These are phyloP conservation scores for Cladorhizidae sp. DNA, from an alignment of 37 sponge, comb jelly and placozoan species.

Conservation along the genomic window DNA sequence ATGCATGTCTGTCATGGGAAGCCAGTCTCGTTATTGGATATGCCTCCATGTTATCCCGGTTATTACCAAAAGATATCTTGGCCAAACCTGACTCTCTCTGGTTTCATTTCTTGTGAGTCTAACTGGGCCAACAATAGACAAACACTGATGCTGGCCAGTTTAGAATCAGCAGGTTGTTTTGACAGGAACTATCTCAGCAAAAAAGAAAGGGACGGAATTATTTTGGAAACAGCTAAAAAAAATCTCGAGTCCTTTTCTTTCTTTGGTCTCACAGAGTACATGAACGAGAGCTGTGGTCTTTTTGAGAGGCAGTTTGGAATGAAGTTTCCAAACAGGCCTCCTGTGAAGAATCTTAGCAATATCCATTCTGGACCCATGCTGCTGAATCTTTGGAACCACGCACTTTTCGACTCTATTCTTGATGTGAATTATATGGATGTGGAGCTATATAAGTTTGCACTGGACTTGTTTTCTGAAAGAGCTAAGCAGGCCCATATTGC, in stretches of 20 bases:
- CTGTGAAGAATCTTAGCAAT: conserved; percentile 21
- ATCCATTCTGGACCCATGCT: conserved; percentile 44
- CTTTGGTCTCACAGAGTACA: conserved; percentile 83
- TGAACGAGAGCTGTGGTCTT: conserved; percentile 51
- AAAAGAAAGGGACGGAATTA: conserved; percentile 18
- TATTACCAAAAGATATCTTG: conserved; percentile 53
- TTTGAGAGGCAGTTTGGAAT: conserved; percentile 80
- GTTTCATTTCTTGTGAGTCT: conserved; percentile 70
- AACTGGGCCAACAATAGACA: conserved; percentile 90
- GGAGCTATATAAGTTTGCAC: conserved; percentile 78
- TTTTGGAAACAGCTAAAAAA: conserved; percentile 70
- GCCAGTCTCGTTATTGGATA: conserved; percentile 4
- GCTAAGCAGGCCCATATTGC: background rate
- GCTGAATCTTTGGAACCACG: conserved; percentile 29
- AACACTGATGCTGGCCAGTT: conserved; percentile 74
- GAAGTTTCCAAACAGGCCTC: conserved; percentile 47
- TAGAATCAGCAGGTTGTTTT: conserved; percentile 65
- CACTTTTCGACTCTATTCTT: conserved; percentile 33
- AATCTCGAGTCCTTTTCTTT: conserved; percentile 66
- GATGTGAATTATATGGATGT: conserved; percentile 70
- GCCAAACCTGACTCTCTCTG: conserved; percentile 56
- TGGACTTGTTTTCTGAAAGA: conserved; percentile 57
- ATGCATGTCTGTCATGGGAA: conserved; percentile 37
- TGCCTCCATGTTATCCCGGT: conserved; percentile 78
- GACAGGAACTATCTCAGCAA: background rate